phyloP scores from a whole-genome alignment of 2,113 vertebrate genomes.

The Propithecus coquereli region DNA sequence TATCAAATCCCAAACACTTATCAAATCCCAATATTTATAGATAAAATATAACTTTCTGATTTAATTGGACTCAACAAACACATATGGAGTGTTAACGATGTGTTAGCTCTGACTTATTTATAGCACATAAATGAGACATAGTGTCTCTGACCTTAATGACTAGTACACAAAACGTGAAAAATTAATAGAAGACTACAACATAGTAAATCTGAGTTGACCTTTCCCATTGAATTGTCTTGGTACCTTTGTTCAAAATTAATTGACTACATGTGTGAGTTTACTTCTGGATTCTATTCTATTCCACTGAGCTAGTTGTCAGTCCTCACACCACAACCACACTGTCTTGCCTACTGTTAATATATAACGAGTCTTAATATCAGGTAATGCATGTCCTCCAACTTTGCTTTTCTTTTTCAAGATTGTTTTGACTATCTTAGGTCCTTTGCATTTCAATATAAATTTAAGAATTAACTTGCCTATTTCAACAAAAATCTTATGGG shows the following conservation, averaged over 20 bases:
- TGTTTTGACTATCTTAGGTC: background rate
- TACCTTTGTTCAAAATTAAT: background rate
- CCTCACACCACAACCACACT: background rate
- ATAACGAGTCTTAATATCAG: background rate
- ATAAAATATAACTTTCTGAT: background rate
- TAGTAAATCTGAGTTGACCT: background rate
- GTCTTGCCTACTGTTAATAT: background rate
- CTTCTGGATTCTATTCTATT: background rate
- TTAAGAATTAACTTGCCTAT: background rate
- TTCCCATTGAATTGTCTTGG: background rate
- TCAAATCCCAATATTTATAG: background rate
- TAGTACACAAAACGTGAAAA: background rate
- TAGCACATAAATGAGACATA: background rate
- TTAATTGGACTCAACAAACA: background rate
- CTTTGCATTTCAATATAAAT: background rate
- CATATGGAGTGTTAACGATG: too few relatives aligned
- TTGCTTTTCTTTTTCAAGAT: background rate
- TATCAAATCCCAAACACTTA: slow-evolving; percentile 10
- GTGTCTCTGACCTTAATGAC: background rate
- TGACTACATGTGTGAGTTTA: background rate
- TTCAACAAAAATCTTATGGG: background rate
- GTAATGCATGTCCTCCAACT: background rate
- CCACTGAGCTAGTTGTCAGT: background rate
- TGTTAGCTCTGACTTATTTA: background rate
- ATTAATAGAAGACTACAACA: background rate